These are phyloP conservation scores for Erpobdella octoculata DNA, from an alignment of 2,888 invertebrate genomes.

Conservation along the genomic window DNA sequence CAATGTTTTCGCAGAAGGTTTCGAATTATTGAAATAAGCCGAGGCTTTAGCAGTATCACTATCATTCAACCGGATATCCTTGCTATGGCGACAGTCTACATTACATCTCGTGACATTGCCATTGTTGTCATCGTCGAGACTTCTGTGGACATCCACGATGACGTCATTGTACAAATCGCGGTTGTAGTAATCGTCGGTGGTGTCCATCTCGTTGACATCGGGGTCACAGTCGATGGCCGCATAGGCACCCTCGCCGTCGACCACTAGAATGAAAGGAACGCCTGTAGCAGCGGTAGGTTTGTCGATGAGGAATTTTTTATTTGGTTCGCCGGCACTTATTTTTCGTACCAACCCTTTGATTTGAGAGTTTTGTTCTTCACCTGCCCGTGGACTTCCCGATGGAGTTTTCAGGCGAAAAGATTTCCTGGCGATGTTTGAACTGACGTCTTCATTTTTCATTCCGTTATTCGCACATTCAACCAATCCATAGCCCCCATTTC, in stretches of 20 bases:
- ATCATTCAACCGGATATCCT: no score
- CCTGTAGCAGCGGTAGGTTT: background rate
- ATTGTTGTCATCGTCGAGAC: constrained; percentile 4
- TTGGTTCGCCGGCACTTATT: background rate
- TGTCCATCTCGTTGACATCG: background rate
- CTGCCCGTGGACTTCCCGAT: background rate
- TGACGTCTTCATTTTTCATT: background rate
- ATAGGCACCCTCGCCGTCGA: background rate
- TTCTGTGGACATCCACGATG: background rate
- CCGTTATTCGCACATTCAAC: constrained; percentile 26
- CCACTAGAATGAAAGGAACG: constrained; percentile 7
- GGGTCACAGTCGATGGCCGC: background rate
- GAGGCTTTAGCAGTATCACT: no score
- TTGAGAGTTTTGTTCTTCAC: background rate
- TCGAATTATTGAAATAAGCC: no score
- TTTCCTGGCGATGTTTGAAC: background rate
- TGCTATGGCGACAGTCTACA: background rate
- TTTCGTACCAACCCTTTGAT: no score
- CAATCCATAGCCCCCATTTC: background rate
- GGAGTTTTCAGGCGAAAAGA: background rate
- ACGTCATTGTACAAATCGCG: background rate
- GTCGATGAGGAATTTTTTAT: background rate
- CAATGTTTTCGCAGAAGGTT: no score
- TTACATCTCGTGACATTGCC: background rate
- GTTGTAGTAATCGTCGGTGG: background rate